phyloP scores from a whole-genome alignment of 2,113 vertebrate species.

The Atrichornis clamosus region DNA sequence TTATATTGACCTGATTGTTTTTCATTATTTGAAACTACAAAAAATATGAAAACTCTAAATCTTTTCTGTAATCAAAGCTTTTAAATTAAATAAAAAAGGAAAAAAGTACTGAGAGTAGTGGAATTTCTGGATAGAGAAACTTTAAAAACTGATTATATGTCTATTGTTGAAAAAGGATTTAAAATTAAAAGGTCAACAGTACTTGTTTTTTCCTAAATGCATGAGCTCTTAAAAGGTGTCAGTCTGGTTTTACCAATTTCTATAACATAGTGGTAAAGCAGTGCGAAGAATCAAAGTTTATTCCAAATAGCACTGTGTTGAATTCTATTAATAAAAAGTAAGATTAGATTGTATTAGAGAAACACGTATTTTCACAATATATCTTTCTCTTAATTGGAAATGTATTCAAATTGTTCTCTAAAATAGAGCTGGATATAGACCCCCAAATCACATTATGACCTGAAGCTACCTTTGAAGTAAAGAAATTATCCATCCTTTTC shows the following conservation, averaged over 20 bases:
- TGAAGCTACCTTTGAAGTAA: not conserved
- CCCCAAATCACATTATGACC: not conserved
- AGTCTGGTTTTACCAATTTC: not conserved
- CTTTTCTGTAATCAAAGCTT: not conserved
- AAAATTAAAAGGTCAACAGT: slow-evolving; percentile 17
- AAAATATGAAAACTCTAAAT: not conserved
- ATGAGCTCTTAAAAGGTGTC: slow-evolving; percentile 6
- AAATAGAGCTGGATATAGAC: not conserved
- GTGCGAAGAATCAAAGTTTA: not conserved
- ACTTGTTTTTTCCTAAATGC: not conserved
- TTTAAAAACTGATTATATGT: not conserved
- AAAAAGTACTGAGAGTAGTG: not conserved
- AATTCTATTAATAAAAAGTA: not conserved
- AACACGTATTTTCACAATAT: not conserved
- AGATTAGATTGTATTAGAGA: not conserved
- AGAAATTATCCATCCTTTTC: not conserved
- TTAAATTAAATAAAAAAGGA: not conserved
- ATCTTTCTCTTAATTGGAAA: slow-evolving; percentile 2
- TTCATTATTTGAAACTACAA: slow-evolving; percentile 5
- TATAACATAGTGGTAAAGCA: not conserved
- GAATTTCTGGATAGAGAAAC: not conserved
- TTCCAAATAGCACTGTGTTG: slow-evolving; percentile 2
- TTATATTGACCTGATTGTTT: not conserved
- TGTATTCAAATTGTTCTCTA: not conserved
- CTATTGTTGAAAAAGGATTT: slow-evolving; percentile 7